Evolutionary conservation across 2,113 vertebrate genomes (phyloP).

Genomic region (Alaudala cheleensis): DNA sequence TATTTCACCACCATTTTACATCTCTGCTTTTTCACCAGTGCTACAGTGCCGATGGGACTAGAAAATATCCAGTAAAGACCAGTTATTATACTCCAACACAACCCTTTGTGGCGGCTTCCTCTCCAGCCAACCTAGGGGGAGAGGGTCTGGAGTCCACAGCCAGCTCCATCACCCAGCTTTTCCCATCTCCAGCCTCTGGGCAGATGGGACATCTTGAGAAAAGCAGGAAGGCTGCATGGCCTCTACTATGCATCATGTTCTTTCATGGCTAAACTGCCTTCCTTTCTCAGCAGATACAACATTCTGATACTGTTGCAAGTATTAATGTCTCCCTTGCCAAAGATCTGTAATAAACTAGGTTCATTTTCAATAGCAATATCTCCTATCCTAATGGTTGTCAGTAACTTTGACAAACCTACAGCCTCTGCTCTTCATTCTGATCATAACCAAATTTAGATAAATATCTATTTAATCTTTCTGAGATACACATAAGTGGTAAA

Average conservation of each 20-base stretch:
- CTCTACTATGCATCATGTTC: accelerated
- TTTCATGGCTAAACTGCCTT: not conserved
- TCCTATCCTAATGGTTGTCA: not conserved
- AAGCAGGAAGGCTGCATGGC: not conserved
- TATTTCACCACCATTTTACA: not conserved
- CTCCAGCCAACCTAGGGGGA: not conserved
- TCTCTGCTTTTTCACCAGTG: not conserved
- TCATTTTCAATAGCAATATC: not conserved
- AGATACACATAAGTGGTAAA: not conserved
- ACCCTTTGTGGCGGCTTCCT: not conserved
- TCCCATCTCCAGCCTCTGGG: not conserved
- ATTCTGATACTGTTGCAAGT: not conserved
- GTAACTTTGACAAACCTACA: not conserved
- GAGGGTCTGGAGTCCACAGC: not conserved
- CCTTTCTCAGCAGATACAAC: not conserved
- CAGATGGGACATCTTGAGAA: not conserved
- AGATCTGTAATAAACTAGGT: not conserved
- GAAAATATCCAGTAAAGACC: not conserved
- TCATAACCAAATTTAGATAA: not conserved
- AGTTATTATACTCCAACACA: not conserved
- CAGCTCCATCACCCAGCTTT: not conserved
- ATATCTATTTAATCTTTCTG: not conserved
- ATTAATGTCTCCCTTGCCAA: not conserved
- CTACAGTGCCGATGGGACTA: accelerated
- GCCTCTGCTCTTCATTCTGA: not conserved